Conservation (phyloP, 2,113 vertebrate genomes). For the Pteronura brasiliensis region DNA sequence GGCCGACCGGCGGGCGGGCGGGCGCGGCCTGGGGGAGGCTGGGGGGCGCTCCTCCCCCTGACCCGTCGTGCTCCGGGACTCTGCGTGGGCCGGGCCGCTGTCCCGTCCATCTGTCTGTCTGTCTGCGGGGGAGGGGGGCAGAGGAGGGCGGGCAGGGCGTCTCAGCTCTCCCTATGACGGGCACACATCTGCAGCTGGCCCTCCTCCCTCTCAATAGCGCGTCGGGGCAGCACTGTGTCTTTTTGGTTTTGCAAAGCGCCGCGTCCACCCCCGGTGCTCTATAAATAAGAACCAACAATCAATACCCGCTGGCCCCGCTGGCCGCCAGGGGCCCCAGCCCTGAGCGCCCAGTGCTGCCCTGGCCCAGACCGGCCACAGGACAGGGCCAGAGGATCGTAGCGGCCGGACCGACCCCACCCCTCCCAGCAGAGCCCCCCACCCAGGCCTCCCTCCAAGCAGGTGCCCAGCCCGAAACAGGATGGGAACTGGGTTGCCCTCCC, state of each 20-base stretch:
- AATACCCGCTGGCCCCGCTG: conserved; percentile 75
- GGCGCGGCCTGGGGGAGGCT: conserved; percentile 74
- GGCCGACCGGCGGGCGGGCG: conserved; percentile 53
- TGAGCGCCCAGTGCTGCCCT: conserved; percentile 67
- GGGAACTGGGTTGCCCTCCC: conserved; percentile 54
- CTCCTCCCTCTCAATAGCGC: conserved; percentile 80
- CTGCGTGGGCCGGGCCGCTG: conserved; percentile 76
- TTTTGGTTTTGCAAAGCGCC: conserved; percentile 81
- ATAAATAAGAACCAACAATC: conserved; percentile 81
- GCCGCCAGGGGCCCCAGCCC: conserved; percentile 73
- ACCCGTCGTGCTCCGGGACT: conserved; percentile 70
- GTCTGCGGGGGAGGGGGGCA: conserved; percentile 75
- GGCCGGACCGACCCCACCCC: conserved; percentile 47
- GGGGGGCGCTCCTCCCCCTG: conserved; percentile 71
- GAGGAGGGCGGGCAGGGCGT: conserved; percentile 77
- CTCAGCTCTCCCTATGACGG: conserved; percentile 80
- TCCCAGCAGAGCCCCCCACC: conserved; percentile 53
- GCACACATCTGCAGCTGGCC: conserved; percentile 80
- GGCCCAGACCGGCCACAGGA: conserved; percentile 52
- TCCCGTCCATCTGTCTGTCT: conserved; percentile 73
- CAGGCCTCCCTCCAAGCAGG: conserved; percentile 45
- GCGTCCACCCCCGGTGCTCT: conserved; percentile 81
- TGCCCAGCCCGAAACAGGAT: background rate
- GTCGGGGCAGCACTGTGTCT: conserved; percentile 80
- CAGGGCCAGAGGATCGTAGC: conserved; percentile 71